Conservation (phyloP, 1,140 invertebrate species). For the Paraescarpia echinospica region DNA sequence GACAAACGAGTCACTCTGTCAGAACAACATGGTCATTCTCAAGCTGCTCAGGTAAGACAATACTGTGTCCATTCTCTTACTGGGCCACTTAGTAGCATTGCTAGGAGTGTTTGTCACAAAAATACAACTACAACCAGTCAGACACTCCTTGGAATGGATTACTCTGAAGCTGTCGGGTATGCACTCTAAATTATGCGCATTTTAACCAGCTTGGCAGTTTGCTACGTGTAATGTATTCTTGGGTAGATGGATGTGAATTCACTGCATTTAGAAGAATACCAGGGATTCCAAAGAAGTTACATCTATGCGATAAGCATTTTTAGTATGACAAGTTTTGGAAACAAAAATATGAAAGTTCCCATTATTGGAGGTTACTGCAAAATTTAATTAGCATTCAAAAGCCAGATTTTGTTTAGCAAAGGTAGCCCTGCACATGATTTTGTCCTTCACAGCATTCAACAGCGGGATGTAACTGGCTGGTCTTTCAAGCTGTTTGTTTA, state of each 20-base stretch:
- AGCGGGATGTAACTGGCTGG: background rate
- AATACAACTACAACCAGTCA: background rate
- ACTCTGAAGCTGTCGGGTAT: background rate
- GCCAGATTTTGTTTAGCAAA: background rate
- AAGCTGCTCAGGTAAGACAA: slow-evolving; percentile 76
- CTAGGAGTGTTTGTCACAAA: background rate
- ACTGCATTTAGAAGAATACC: no score
- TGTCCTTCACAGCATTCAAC: background rate
- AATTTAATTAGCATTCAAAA: no score
- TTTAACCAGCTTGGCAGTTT: no score
- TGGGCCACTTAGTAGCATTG: background rate
- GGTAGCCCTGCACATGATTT: background rate
- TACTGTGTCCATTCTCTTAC: background rate
- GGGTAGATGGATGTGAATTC: no score
- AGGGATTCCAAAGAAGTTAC: no score
- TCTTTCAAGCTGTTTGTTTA: background rate
- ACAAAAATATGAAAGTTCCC: no score
- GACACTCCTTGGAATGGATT: background rate
- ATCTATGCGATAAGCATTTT: no score
- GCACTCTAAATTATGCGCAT: no score
- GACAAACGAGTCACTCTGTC: slow-evolving; percentile 97
- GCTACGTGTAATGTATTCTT: no score
- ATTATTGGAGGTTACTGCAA: background rate
- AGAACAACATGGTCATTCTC: slow-evolving; percentile 99
- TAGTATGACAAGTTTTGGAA: no score